Evolutionary conservation across 2,113 vertebrate genomes (phyloP), one percentile per base, ranked within the genome.

Genomic region (Chamaea fasciata): DNA sequence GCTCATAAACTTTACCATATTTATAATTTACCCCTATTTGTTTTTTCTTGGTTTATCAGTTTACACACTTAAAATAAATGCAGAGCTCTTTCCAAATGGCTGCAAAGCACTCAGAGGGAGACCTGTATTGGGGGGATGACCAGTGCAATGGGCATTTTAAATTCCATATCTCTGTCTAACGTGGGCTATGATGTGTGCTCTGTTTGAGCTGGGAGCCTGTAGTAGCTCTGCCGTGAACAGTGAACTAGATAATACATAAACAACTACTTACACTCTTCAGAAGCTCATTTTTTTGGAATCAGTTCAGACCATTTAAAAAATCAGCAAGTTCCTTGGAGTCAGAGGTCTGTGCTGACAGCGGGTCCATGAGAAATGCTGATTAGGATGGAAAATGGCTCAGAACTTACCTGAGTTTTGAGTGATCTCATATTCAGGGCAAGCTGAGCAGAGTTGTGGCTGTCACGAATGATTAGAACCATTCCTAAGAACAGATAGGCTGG

Each of bases 1-100:
- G 8, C 14, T 57, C 44, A 42, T 42, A 6, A 68, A 67, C 19
- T 60, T 42, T 30, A 49, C 13, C 5, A 7, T n/a, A 35, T 35
- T 81, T 47, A 31, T 68, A 2, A 42, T 55, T 77, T 83, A 0
- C 3, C 1, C 13, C 7, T 15, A 0, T 22, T 71, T 22, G 3
- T 53, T 53, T 31, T 39, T 15, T 26, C 5, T 39, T 69, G 7
- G 2, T 44, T 69, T 47, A 21, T 4, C 23, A 23, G 2, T 52
- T 84, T 56, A 10, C 30, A 39, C 12, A 17, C 11, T 44, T 65
- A 35, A 62, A 81, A 81, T 18, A 79, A 65, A 64, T 37, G 5
- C 13, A 39, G 22, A 5, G 2, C 63, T 89, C 27, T 91, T 30
- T 60, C 14, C 15, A 64, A 59, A 67, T 31, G 14, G 3, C 68